phyloP scores from a whole-genome alignment of 1,140 invertebrate genomes.

The Leptestheria dahalacensis region DNA sequence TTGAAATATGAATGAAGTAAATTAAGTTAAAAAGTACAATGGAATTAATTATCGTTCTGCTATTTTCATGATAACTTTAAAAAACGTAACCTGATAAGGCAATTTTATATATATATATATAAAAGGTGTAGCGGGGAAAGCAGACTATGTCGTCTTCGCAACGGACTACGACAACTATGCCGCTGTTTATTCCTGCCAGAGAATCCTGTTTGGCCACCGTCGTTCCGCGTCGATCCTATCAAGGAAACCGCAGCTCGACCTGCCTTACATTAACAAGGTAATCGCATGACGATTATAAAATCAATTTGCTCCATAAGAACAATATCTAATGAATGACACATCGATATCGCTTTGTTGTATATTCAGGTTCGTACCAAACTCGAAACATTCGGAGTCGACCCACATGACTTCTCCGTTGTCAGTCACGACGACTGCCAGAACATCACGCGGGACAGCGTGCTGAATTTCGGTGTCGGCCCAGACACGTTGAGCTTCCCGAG shows the following conservation, averaged over 20 bases:
- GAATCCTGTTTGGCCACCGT: conserved; percentile 50
- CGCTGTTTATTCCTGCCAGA: conserved; percentile 66
- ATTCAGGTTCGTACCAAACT: conserved; percentile 43
- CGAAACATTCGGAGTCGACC: conserved; percentile 44
- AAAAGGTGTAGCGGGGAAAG: conserved; percentile 57
- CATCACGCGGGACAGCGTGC: conserved; percentile 34
- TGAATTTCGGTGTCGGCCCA: conserved; percentile 55
- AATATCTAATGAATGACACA: background rate
- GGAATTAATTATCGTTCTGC: too few relatives aligned
- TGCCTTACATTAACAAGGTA: conserved; percentile 46
- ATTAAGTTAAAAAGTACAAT: too few relatives aligned
- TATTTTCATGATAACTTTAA: too few relatives aligned
- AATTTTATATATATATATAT: too few relatives aligned
- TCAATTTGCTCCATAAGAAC: background rate
- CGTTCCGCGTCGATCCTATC: conserved; percentile 62
- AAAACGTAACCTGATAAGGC: too few relatives aligned
- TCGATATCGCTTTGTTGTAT: too few relatives aligned
- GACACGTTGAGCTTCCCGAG: conserved; percentile 54
- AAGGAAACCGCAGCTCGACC: conserved; percentile 46
- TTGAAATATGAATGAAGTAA: too few relatives aligned
- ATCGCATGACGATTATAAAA: conserved; percentile 16
- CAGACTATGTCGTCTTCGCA: conserved; percentile 51
- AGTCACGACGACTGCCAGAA: conserved; percentile 46
- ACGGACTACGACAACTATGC: conserved; percentile 61
- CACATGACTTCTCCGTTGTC: conserved; percentile 54